Evolutionary conservation across 2,113 vertebrate genomes (phyloP), one percentile per base, ranked within the genome.

Genomic region (Leiothrix lutea): DNA sequence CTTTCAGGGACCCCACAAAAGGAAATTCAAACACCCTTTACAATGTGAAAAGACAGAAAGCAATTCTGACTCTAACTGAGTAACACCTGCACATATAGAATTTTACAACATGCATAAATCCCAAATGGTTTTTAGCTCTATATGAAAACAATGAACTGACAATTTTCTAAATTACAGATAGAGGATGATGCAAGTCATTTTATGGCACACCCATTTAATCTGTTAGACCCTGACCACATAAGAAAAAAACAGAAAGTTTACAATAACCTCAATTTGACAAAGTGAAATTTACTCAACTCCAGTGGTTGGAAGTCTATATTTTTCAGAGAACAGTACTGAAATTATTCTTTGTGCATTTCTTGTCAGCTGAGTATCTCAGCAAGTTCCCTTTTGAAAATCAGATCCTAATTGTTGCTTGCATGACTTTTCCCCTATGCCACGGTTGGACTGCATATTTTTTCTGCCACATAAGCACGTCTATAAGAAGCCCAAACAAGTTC

Each of bases 401-500:
- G 54, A 97, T 87, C n/a, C 26, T 61, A 42, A 77, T 31, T 69
- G 50, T 66, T 62, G 35, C 90, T 90, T 64, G 75, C 69, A 74
- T 94, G 91, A 97, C 71, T 97, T 81, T 92, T 86, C 67, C 60
- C 71, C 94, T 95, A 26, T 88, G 91, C 88, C 65, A 90, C 18
- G 29, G 71, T 65, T 98, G 97, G 93, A 94, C 57, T 92, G 57
- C 58, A 85, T 95, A 84, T 94, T 95, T 97, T 95, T 92, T 88
- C 90, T 97, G 94, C 97, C 88, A 93, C 95, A 92, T 83, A 98
- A 97, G 94, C 97, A 97, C 95, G 97, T 90, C 97, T 97, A 93
- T 97, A 97, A 97, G 96, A 97, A 97, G 98, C 94, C 98, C 89
- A 96, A 98, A 98, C 98, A 98, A 98, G 98, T 98, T 98, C 92